Percentiles rank a stretch among this genome's conserved stretches.
These are phyloP conservation scores for Craseonycteris thonglongyai DNA, from an alignment of 2,113 vertebrate species.

Conservation along the genomic window DNA sequence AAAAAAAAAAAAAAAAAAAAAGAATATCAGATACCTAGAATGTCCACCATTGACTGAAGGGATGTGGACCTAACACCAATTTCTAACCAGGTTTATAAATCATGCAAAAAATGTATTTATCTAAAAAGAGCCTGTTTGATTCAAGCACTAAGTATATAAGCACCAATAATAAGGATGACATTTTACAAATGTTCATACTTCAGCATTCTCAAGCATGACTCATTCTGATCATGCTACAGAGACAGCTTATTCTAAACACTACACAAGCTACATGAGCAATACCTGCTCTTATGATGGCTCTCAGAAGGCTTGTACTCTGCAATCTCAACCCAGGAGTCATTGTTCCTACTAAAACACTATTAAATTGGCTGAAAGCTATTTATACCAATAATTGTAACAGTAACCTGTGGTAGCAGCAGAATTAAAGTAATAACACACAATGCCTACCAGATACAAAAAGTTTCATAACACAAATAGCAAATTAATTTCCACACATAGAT, in stretches of 20 bases:
- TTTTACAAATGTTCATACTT: not conserved
- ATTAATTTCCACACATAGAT: conserved; percentile 20
- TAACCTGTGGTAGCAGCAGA: not conserved
- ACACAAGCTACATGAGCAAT: not conserved
- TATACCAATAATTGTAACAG: not conserved
- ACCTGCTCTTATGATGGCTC: not conserved
- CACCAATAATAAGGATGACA: not conserved
- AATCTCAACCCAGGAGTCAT: not conserved
- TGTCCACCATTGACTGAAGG: not conserved
- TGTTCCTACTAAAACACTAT: not conserved
- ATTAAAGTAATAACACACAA: not conserved
- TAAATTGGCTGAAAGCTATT: not conserved
- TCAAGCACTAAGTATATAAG: not conserved
- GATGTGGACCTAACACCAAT: not conserved
- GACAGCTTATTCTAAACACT: not conserved
- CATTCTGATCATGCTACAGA: not conserved
- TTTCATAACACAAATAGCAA: conserved; percentile 2
- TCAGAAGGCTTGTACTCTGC: not conserved
- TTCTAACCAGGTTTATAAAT: not conserved
- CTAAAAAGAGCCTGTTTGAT: not conserved
- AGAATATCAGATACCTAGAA: no score
- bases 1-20: no score
- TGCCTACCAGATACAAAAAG: not conserved
- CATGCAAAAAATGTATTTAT: not conserved
- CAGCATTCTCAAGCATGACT: not conserved